phyloP scores from a whole-genome alignment of 2,888 invertebrate species.

The Scaptomyza flava region DNA sequence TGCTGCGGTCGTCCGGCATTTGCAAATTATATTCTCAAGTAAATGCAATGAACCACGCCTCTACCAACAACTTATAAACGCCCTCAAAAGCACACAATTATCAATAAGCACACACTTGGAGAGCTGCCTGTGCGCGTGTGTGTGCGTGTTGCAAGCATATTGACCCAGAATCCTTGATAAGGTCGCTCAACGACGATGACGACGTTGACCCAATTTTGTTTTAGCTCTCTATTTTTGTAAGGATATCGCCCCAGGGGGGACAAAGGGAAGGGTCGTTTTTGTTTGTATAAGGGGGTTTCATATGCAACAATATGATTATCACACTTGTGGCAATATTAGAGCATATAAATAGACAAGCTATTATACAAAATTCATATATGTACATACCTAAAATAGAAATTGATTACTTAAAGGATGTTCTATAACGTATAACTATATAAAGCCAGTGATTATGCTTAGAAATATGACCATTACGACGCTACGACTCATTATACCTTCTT shows the following conservation, averaged over 20 bases:
- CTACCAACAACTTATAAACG: conserved; percentile 7
- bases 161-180: conserved; percentile 77
- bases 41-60: conserved; percentile 30
- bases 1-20: conserved; percentile 16
- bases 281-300: background rate
- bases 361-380: no score
- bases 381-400: no score
- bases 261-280: background rate
- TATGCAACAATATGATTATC: background rate
- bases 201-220: conserved; percentile 64
- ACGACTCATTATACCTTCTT: no score
- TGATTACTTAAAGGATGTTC: no score
- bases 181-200: conserved; percentile 48
- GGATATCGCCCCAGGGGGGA: conserved; percentile 8
- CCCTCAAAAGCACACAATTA: conserved; percentile 30
- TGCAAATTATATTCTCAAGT: conserved; percentile 49
- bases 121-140: conserved; percentile 2
- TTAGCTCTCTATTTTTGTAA: conserved; percentile 45
- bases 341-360: no score
- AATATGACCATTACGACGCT: no score
- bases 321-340: no score
- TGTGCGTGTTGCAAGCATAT: conserved; percentile 61
- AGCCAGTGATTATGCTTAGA: no score
- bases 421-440: no score
- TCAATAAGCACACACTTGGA: conserved; percentile 4